Evolutionary conservation across 2,113 vertebrate species (phyloP).

Genomic region (Myrmophylax atrothorax): DNA sequence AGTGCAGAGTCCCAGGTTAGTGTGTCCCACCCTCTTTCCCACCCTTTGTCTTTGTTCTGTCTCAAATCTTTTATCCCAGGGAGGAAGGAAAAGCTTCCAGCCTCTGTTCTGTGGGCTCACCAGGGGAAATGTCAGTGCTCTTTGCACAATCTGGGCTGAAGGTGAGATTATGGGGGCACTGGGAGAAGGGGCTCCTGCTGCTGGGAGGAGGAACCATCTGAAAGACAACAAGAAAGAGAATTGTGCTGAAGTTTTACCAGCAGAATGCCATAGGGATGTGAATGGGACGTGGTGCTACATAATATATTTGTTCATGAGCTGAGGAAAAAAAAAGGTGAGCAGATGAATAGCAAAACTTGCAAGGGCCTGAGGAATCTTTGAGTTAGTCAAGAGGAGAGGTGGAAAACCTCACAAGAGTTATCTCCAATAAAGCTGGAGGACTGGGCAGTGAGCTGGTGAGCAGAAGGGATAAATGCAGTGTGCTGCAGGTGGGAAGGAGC

Average conservation of each 20-base stretch:
- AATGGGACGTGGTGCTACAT: rapidly evolving
- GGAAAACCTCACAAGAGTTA: not conserved
- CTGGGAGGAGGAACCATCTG: not conserved
- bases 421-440: not conserved
- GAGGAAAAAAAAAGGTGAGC: not conserved
- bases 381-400: not conserved
- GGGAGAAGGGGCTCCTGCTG: not conserved
- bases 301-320: not conserved
- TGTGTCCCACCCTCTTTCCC: not conserved
- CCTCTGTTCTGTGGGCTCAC: not conserved
- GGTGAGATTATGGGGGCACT: rapidly evolving
- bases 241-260: not conserved
- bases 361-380: not conserved
- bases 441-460: not conserved
- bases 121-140: not conserved
- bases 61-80: not conserved
- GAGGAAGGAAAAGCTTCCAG: not conserved
- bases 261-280: not conserved
- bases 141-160: not conserved
- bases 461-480: not conserved
- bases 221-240: not conserved
- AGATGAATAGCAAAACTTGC: not conserved
- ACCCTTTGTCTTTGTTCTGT: not conserved
- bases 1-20: not conserved
- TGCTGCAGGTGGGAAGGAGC: not conserved